Conservation (phyloP, 2,888 invertebrate species). For the Drosophila fulvimacula region DNA sequence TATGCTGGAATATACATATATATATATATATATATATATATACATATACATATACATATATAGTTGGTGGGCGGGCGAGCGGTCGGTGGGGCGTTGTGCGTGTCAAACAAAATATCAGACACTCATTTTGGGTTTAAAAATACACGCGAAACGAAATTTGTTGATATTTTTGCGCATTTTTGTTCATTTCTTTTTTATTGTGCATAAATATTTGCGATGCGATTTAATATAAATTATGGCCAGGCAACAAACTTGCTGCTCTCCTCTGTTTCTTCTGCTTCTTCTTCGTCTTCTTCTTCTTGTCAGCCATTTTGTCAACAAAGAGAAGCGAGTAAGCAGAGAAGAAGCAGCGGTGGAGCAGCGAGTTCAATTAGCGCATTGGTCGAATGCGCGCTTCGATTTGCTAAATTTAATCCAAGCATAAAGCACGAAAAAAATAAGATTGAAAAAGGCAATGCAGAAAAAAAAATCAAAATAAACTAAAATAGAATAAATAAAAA, state of each 20-base stretch:
- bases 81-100: neutral
- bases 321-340: constrained; percentile 26
- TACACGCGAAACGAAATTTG: constrained; percentile 31
- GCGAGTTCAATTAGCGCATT: constrained; percentile 74
- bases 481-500: constrained; percentile 33
- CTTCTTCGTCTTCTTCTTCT: constrained; percentile 1
- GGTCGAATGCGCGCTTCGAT: constrained; percentile 64
- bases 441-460: constrained; percentile 20
- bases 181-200: constrained; percentile 10
- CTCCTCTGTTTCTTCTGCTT: neutral
- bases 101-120: constrained; percentile 16
- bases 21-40: too few species aligned
- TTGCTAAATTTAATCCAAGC: constrained; percentile 80
- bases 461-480: constrained; percentile 19
- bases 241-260: constrained; percentile 51
- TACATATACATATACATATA: too few species aligned
- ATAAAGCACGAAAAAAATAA: constrained; percentile 62
- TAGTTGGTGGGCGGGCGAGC: constrained; percentile 5
- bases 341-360: constrained; percentile 36
- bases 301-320: constrained; percentile 58
- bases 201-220: constrained; percentile 63
- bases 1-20: neutral
- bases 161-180: constrained; percentile 11
- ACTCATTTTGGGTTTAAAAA: constrained; percentile 54
- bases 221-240: constrained; percentile 58